Base-by-base conservation (phyloP, 2,113 vertebrate genomes). In the Pollachius pollachius region DNA sequence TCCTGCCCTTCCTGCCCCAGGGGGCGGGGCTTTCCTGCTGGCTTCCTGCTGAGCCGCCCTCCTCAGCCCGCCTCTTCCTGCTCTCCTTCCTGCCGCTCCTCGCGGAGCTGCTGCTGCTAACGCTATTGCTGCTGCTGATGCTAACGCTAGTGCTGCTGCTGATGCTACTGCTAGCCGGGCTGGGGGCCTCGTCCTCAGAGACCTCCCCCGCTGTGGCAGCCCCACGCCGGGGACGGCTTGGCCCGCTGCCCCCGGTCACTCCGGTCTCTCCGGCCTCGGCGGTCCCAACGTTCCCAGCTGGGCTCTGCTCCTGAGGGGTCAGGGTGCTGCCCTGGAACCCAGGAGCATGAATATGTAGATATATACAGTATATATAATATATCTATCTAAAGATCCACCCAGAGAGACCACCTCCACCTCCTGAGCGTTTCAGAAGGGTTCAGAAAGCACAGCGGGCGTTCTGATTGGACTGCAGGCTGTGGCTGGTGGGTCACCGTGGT, bases 181-280 rank as follows among this genome's bases (percentile, higher is more conserved):
- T 93, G 70, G 90, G 91, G 75, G 91, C 87, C 74, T 96, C 94
- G 77, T 94, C 95, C 82, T 95, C 94, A 48, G 94, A 95, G 83
- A 89, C 89, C 64, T 96, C 94, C 70, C 87, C 94, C 12, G 83
- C 71, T 78, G 86, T 81, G 72, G 90, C 85, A 71, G 86, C 69
- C 83, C 92, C 95, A 74, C 89, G 92, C 11, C 12, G 41, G 81
- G 77, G 78, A 88, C 90, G 93, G 82, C 94, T 95, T 27, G 88
- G 84, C 56, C 95, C 94, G 9, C 76, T 90, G 73, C 67, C 69
- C 82, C 92, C 95, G 83, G 92, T 94, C 62, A 87, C 92, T 1
- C 41, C 8, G 41, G 41, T 2, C 87, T 23, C 23, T 2, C 23
- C 23, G 23, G 23, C 1, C 23, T 23, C 23, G 1, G 1, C 23